A percentile compares a stretch with the other conserved stretches of the same genome.
Conservation (phyloP, 2,888 invertebrate species). For the Oegoconia quadripuncta region DNA sequence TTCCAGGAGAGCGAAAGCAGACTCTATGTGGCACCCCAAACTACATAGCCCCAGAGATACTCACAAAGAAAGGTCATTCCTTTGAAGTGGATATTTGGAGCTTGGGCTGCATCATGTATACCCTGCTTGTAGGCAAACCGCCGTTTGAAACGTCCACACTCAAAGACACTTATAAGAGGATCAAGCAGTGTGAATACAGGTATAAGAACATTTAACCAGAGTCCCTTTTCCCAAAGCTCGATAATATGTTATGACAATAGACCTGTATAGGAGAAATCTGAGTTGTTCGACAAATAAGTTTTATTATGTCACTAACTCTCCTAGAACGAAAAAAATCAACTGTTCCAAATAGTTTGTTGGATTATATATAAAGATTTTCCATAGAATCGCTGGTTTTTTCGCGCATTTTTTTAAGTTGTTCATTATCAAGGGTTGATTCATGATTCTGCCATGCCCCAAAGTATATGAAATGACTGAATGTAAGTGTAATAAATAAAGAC, state of each 20-base stretch:
- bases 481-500: too few species aligned
- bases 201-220: slow-evolving; percentile 30
- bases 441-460: too few species aligned
- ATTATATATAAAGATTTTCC: too few species aligned
- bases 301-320: too few species aligned
- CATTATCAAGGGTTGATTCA: too few species aligned
- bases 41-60: slow-evolving; percentile 99
- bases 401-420: too few species aligned
- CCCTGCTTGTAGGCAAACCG: slow-evolving; percentile 96
- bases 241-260: too few species aligned
- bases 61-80: slow-evolving; percentile 98
- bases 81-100: slow-evolving; percentile 99
- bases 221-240: not conserved
- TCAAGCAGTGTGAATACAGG: slow-evolving; percentile 96
- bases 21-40: slow-evolving; percentile 99
- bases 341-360: too few species aligned
- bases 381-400: too few species aligned
- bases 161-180: slow-evolving; percentile 96
- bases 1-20: slow-evolving; percentile 85
- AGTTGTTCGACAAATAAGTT: too few species aligned
- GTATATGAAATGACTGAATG: too few species aligned
- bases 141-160: slow-evolving; percentile 98
- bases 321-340: too few species aligned
- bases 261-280: not conserved
- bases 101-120: slow-evolving; percentile 99